Conservation (phyloP, 2,888 invertebrate species). For the Pammene aurita region DNA sequence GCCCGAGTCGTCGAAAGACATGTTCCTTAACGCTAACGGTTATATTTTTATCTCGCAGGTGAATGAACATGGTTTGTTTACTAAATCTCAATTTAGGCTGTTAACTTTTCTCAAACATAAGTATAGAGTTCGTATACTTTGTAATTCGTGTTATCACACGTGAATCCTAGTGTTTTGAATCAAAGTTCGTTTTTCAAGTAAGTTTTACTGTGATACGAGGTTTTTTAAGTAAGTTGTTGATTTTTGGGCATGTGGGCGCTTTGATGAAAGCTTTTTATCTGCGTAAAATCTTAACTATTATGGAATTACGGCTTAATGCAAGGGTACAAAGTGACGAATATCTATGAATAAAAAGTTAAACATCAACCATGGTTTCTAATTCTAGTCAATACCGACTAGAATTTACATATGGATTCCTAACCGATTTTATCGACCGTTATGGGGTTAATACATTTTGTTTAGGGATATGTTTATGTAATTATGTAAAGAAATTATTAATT, state of each 20-base stretch:
- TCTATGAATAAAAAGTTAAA: not conserved
- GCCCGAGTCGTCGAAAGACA: conserved; percentile 44
- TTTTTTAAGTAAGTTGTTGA: not conserved
- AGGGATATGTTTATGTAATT: no score
- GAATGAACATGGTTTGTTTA: conserved; percentile 50
- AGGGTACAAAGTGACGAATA: not conserved
- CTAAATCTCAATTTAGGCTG: conserved; percentile 33
- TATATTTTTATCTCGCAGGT: conserved; percentile 50
- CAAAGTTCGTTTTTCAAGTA: conserved; percentile 1
- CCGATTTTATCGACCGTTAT: no score
- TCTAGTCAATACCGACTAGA: no score
- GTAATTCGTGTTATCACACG: not conserved
- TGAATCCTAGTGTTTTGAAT: not conserved
- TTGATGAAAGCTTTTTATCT: conserved; percentile 33
- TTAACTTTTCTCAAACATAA: conserved; percentile 11
- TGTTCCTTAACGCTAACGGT: conserved; percentile 43
- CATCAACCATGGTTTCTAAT: not conserved
- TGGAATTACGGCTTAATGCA: conserved; percentile 5
- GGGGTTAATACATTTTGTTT: no score
- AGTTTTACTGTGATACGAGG: not conserved
- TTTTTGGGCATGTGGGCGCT: conserved; percentile 29
- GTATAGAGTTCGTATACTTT: not conserved
- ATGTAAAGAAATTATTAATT: no score
- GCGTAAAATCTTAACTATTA: conserved; percentile 16
- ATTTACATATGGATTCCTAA: no score